Conservation (phyloP, 2,888 invertebrate genomes). For the Cenopis cana region DNA sequence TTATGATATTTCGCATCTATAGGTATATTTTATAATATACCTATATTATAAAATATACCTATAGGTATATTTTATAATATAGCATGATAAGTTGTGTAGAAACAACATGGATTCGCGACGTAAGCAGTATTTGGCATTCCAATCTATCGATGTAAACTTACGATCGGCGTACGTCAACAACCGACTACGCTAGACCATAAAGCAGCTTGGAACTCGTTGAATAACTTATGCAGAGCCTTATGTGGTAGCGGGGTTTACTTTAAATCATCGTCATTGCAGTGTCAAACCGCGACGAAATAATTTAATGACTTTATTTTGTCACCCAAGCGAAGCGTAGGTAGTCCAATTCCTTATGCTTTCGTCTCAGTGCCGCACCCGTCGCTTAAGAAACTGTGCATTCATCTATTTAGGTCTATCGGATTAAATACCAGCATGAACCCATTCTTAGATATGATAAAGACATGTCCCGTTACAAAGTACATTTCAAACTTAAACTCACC, state of each 20-base stretch:
- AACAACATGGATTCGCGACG: not conserved
- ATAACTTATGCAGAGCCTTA: slow-evolving; percentile 52
- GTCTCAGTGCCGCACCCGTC: slow-evolving; percentile 63
- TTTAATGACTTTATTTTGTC: slow-evolving; percentile 66
- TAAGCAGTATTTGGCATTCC: slow-evolving; percentile 30
- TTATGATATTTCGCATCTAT: too few relatives aligned
- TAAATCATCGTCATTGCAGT: slow-evolving; percentile 64
- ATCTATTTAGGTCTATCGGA: slow-evolving; percentile 67
- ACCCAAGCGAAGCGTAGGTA: slow-evolving; percentile 69
- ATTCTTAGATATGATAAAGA: slow-evolving; percentile 58
- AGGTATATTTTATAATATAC: too few relatives aligned
- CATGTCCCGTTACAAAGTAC: slow-evolving; percentile 58
- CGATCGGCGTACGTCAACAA: slow-evolving; percentile 49
- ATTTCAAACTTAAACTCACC: slow-evolving; percentile 73
- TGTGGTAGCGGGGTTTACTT: slow-evolving; percentile 54
- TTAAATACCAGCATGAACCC: slow-evolving; percentile 63
- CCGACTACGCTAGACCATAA: slow-evolving; percentile 49
- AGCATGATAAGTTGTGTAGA: too few relatives aligned
- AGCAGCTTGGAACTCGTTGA: slow-evolving; percentile 39
- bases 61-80: too few relatives aligned
- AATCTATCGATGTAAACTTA: slow-evolving; percentile 50
- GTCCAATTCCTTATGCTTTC: slow-evolving; percentile 62
- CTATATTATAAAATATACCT: too few relatives aligned
- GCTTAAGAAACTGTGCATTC: slow-evolving; percentile 59
- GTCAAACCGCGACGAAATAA: slow-evolving; percentile 62